Percentiles rank a stretch among this genome's conserved stretches.
Conservation (phyloP, 1,140 invertebrate genomes). For the Nixonia krombeini region DNA sequence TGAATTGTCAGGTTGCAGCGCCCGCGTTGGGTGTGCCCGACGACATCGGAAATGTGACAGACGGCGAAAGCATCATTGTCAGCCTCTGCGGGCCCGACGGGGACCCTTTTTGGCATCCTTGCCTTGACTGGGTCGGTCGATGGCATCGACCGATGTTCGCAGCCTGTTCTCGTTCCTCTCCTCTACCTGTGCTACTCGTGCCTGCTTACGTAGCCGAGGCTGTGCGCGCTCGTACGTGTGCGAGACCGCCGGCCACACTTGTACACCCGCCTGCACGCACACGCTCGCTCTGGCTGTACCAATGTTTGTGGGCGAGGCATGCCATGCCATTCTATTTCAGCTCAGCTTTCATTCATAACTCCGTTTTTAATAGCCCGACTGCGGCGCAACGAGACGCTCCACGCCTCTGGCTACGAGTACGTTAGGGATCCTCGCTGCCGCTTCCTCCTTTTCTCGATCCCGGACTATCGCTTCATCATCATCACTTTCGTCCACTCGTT, state of each 20-base stretch:
- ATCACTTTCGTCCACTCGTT: constrained; percentile 1
- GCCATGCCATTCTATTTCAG: constrained; percentile 70
- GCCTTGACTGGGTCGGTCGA: constrained; percentile 45
- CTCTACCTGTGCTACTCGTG: constrained; percentile 40
- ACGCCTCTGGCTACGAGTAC: constrained; percentile 42
- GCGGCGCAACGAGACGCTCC: constrained; percentile 45
- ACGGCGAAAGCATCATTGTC: constrained; percentile 56
- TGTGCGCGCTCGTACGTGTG: constrained; percentile 11
- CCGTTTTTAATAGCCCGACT: constrained; percentile 68
- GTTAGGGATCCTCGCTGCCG: constrained; percentile 22
- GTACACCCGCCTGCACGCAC: constrained; percentile 6
- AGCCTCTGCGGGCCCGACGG: constrained; percentile 18
- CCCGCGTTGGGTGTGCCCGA: constrained; percentile 50
- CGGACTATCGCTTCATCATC: constrained; percentile 18
- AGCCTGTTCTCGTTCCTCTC: constrained; percentile 17
- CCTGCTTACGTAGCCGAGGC: constrained; percentile 10
- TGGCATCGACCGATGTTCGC: constrained; percentile 41
- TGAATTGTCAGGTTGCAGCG: constrained; percentile 64
- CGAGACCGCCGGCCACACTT: constrained; percentile 15
- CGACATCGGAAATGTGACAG: constrained; percentile 60
- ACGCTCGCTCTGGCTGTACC: constrained; percentile 34
- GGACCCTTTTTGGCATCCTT: constrained; percentile 43
- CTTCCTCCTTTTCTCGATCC: constrained; percentile 24
- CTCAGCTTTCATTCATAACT: constrained; percentile 71
- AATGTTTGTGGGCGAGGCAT: constrained; percentile 63